Conservation (phyloP, 1,140 invertebrate genomes). For the Scaptomyza hsui region DNA sequence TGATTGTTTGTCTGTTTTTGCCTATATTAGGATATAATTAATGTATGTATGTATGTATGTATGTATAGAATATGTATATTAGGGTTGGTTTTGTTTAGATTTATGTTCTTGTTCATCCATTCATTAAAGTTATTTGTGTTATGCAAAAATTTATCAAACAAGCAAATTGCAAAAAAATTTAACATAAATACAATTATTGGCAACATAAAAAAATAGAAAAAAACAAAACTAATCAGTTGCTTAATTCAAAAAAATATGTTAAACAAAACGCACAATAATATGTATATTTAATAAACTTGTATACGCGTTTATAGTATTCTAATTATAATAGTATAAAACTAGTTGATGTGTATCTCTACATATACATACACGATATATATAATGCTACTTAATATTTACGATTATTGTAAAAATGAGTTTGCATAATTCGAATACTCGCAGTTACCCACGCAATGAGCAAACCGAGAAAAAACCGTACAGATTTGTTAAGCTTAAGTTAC, state of each 20-base stretch:
- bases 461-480: constrained; percentile 41
- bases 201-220: constrained; percentile 35
- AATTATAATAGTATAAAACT: constrained; percentile 25
- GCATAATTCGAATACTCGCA: constrained; percentile 74
- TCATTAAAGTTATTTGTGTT: constrained; percentile 33
- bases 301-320: constrained; percentile 1
- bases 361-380: constrained; percentile 13
- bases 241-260: constrained; percentile 12
- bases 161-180: constrained; percentile 33
- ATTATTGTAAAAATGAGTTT: constrained; percentile 63
- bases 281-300: constrained; percentile 14
- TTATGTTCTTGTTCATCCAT: constrained; percentile 16
- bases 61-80: constrained; percentile 36
- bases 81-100: constrained; percentile 24
- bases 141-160: constrained; percentile 36
- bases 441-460: constrained; percentile 16
- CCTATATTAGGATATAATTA: constrained; percentile 28
- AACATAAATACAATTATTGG: constrained; percentile 48
- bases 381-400: constrained; percentile 59
- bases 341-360: constrained; percentile 26
- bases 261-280: constrained; percentile 6
- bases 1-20: constrained; percentile 7
- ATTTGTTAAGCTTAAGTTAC: constrained; percentile 52
- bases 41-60: constrained; percentile 38
- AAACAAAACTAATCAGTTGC: constrained; percentile 31